phyloP scores from a whole-genome alignment of 1,140 invertebrate species.

The Caenorhabditis latens region DNA sequence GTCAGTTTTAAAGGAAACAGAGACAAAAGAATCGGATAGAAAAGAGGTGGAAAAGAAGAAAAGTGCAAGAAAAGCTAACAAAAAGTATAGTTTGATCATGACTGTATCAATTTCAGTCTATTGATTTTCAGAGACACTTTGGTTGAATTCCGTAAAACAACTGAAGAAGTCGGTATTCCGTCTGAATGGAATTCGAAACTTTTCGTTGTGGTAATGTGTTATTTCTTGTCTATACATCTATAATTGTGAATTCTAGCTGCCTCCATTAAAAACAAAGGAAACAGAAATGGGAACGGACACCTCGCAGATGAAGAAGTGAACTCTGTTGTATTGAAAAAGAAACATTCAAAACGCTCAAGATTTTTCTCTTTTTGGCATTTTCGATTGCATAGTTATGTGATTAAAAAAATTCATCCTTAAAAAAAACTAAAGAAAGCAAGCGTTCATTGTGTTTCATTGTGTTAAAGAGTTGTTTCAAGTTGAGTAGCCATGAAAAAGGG shows the following conservation, averaged over 20 bases:
- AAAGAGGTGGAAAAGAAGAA: neutral
- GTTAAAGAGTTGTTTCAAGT: too few species aligned
- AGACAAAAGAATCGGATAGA: neutral
- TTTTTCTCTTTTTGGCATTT: too few species aligned
- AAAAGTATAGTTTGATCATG: neutral
- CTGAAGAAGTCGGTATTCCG: neutral
- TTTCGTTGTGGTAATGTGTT: neutral
- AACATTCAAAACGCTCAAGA: too few species aligned
- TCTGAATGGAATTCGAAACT: conserved; percentile 24
- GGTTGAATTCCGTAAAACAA: neutral
- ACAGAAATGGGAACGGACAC: neutral
- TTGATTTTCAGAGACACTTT: neutral
- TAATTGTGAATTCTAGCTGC: neutral
- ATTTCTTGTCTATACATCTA: too few species aligned
- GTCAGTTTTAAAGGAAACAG: neutral
- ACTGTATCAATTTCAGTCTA: neutral
- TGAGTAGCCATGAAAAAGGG: too few species aligned
- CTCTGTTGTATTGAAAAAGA: neutral
- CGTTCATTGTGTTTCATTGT: too few species aligned
- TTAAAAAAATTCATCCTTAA: too few species aligned
- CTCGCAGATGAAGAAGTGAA: conserved; percentile 23
- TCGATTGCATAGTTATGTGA: too few species aligned
- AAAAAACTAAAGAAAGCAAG: too few species aligned
- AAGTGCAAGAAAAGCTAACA: too few species aligned
- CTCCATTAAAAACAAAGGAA: conserved; percentile 4